Evolutionary conservation across 2,888 invertebrate species (phyloP).

Genomic region (Andrena chrysosceles): DNA sequence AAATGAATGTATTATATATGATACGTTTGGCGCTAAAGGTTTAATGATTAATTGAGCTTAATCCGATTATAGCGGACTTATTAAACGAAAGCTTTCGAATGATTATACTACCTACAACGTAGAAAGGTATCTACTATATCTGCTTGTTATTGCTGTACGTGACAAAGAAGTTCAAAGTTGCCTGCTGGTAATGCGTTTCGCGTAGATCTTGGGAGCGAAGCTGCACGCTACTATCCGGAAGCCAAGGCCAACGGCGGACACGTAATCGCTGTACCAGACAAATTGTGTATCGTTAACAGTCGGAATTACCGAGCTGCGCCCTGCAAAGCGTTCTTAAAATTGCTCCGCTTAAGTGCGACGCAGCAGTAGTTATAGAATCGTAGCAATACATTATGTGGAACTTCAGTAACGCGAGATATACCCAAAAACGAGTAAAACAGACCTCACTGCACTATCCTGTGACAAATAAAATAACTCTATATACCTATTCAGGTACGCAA

Average conservation of each 20-base stretch:
- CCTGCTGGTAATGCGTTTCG: neutral
- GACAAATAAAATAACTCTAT: neutral
- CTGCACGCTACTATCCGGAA: constrained; percentile 19
- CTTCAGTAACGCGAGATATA: neutral
- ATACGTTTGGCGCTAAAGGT: too few relatives aligned
- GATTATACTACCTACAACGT: too few relatives aligned
- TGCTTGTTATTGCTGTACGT: neutral
- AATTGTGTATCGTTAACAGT: constrained; percentile 16
- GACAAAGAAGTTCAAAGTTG: constrained; percentile 16
- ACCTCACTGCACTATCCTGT: neutral
- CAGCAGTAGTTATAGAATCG: neutral
- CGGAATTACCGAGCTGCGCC: neutral
- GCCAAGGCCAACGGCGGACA: constrained; percentile 37
- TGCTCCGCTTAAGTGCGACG: constrained; percentile 2
- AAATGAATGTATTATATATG: too few relatives aligned
- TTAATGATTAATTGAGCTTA: too few relatives aligned
- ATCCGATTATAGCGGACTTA: too few relatives aligned
- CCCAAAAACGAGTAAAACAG: neutral
- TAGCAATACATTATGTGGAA: neutral
- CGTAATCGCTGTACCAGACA: constrained; percentile 8
- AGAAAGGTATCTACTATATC: neutral
- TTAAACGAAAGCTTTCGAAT: too few relatives aligned
- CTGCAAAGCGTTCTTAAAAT: constrained; percentile 6
- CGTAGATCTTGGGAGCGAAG: constrained; percentile 12
- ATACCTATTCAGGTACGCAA: neutral